Percentiles rank a stretch among this genome's conserved stretches.
Evolutionary conservation across 2,113 vertebrate genomes (phyloP).

Genomic region (Corapipo altera): DNA sequence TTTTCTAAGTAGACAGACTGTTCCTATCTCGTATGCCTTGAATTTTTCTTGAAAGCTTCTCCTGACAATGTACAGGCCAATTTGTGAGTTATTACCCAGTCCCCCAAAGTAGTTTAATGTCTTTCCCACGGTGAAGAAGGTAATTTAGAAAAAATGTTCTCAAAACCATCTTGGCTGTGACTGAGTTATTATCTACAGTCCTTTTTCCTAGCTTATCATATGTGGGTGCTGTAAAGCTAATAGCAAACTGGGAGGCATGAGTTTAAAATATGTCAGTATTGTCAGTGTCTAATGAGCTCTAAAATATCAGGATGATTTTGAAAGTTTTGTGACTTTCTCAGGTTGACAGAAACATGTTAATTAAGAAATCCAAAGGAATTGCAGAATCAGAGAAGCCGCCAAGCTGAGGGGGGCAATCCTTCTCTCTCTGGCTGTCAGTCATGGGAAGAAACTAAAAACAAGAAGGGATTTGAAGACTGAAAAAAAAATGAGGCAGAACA

Average conservation of each 20-base stretch:
- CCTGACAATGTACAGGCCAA: not conserved
- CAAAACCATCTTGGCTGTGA: not conserved
- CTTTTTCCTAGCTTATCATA: not conserved
- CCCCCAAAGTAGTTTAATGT: not conserved
- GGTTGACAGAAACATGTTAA: not conserved
- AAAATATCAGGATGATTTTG: not conserved
- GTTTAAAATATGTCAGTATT: not conserved
- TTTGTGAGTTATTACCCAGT: not conserved
- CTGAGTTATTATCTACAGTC: not conserved
- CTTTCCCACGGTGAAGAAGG: slow-evolving; percentile 16
- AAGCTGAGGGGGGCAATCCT: not conserved
- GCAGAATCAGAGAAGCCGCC: not conserved
- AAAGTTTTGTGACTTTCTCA: not conserved
- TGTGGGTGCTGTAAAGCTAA: not conserved
- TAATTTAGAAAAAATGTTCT: slow-evolving; percentile 6
- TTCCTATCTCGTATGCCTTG: not conserved
- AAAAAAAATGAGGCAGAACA: not conserved
- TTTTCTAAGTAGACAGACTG: not conserved
- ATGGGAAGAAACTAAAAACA: not conserved
- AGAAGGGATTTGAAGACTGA: not conserved
- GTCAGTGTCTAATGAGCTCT: not conserved
- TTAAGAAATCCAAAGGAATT: not conserved
- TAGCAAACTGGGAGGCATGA: not conserved
- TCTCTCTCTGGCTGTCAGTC: not conserved
- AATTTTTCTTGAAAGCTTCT: not conserved